These are phyloP conservation scores for Lasioglossum zephyrum DNA, from an alignment of 2,888 invertebrate species.

Conservation along the genomic window DNA sequence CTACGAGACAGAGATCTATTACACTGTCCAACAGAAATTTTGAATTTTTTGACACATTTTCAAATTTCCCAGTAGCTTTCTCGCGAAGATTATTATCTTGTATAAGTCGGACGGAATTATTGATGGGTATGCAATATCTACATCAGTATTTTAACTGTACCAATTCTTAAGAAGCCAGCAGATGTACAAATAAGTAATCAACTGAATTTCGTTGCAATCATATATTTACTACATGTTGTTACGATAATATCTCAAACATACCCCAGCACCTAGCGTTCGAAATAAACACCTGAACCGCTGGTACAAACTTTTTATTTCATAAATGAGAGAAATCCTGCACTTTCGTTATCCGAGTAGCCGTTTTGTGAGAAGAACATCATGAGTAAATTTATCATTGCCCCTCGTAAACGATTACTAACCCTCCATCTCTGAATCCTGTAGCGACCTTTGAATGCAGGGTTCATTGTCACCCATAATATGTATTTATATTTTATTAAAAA, in stretches of 20 bases:
- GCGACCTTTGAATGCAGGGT: neutral
- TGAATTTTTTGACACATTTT: neutral
- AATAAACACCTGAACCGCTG: neutral
- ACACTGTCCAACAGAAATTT: neutral
- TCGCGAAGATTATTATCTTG: neutral
- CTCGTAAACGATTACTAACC: neutral
- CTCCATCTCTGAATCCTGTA: neutral
- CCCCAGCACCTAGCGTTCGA: neutral
- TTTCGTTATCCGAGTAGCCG: neutral
- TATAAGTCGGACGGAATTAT: neutral
- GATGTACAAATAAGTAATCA: conserved; percentile 6
- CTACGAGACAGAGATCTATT: neutral
- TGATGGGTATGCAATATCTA: neutral
- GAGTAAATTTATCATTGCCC: neutral
- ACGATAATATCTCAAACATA: neutral
- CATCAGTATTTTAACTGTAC: neutral
- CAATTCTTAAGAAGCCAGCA: neutral
- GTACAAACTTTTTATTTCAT: neutral
- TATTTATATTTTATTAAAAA: neutral
- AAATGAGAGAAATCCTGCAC: neutral
- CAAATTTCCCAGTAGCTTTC: neutral
- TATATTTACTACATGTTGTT: neutral
- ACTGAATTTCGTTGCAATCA: neutral
- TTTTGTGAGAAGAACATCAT: neutral
- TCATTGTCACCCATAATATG: neutral